Evolutionary conservation across 2,888 invertebrate species (phyloP), one percentile per base, ranked within the genome.

Genomic region (Arrhopalites spinosus): DNA sequence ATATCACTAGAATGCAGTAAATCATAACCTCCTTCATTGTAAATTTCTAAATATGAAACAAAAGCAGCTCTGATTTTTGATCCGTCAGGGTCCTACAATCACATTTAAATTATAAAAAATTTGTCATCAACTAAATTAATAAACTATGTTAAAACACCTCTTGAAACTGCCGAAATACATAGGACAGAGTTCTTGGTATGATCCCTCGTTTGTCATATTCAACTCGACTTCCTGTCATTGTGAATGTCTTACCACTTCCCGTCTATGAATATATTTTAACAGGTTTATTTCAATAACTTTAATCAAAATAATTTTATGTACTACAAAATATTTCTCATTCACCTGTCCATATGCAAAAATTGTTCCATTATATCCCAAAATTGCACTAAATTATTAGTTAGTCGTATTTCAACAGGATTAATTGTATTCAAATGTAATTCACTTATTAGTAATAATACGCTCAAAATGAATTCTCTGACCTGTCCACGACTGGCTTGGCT

Each of bases 331-430:
- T 53, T 73, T 36, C 30, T 43, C 50, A 43, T 61, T 77, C n/a
- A 88, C 88, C 86, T 88, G 88, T 13, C 88, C 88, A 78, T 88
- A 89, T 1, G 88, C 88, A 83, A 89, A 88, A 76, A 88, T 86
- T 0, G 88, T 88, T 27, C 88, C 88, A 83, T 88, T 88, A 83
- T 87, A 88, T n/a, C 88, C 88, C 78, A 87, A 84, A 30, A 89
- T 84, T 45, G 87, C 86, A 78, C 88, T 88, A n/a, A n/a, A n/a
- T n/a, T n/a, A n/a, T n/a, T n/a, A n/a, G n/a, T n/a, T n/a, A n/a
- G n/a, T n/a, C n/a, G n/a, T n/a, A n/a, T n/a, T n/a, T n/a, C n/a
- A n/a, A n/a, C n/a, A n/a, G n/a, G n/a, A n/a, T n/a, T n/a, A n/a
- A n/a, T n/a, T n/a, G n/a, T n/a, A n/a, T n/a, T n/a, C n/a, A n/a